phyloP scores from a whole-genome alignment of 2,797 vertebrate species.

The Chlorospingus semifuscus region DNA sequence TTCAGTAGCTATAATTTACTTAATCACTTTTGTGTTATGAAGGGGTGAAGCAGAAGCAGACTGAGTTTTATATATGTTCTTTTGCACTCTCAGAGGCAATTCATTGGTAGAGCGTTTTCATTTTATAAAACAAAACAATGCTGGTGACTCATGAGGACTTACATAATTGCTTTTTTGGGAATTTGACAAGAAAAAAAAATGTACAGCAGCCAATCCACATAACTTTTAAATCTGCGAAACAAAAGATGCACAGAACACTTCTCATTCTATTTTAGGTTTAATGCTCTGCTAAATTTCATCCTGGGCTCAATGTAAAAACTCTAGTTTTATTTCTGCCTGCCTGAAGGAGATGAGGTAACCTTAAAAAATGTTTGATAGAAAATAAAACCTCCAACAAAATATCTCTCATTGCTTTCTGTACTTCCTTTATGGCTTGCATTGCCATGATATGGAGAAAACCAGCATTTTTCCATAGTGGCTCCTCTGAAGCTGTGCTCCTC shows the following conservation, averaged over 20 bases:
- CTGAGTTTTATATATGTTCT: not conserved
- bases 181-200: not conserved
- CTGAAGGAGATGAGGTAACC: not conserved
- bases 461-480: not conserved
- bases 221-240: not conserved
- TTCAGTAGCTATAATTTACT: not conserved
- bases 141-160: slow-evolving; percentile 45
- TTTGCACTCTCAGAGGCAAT: slow-evolving; percentile 34
- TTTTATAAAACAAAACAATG: slow-evolving; percentile 37
- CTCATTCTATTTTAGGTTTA: not conserved
- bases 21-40: not conserved
- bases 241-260: not conserved
- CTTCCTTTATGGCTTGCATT: not conserved
- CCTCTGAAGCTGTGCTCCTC: not conserved
- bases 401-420: not conserved
- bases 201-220: not conserved
- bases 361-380: not conserved
- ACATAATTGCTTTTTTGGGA: slow-evolving; percentile 40
- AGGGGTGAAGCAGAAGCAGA: slow-evolving; percentile 22
- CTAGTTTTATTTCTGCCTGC: not conserved
- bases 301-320: not conserved
- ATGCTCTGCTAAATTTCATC: not conserved
- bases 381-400: not conserved
- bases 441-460: not conserved
- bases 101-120: not conserved